Evolutionary conservation across 2,797 vertebrate genomes (phyloP).

Genomic region (Myotis pilosus): DNA sequence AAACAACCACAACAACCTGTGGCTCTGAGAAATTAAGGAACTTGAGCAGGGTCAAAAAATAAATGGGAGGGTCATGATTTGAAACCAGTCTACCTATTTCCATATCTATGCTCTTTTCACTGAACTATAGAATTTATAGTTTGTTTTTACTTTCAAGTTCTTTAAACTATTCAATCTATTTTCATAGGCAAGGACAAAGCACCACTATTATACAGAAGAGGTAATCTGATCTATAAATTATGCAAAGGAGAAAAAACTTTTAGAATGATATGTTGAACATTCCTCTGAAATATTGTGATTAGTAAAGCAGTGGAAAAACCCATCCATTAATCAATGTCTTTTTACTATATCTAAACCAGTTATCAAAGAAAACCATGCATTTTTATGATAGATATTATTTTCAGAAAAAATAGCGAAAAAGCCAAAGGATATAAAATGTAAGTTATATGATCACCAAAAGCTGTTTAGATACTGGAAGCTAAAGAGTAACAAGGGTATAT

Average conservation of each 20-base stretch:
- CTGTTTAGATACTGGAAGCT: neutral
- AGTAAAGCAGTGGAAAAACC: neutral
- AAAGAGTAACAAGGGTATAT: neutral
- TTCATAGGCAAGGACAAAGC: conserved; percentile 12
- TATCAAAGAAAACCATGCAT: neutral
- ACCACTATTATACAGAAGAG: neutral
- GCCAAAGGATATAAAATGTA: conserved; percentile 33
- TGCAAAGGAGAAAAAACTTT: neutral
- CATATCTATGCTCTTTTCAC: neutral
- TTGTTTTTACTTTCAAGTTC: conserved; percentile 28
- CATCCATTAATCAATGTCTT: neutral
- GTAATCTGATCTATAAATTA: conserved; percentile 52
- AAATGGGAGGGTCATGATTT: neutral
- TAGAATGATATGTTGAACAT: neutral
- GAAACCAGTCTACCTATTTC: neutral
- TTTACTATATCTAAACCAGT: neutral
- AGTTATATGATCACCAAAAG: neutral
- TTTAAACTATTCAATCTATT: conserved; percentile 14
- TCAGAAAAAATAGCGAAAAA: conserved; percentile 11
- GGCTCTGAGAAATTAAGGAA: neutral
- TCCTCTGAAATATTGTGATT: conserved; percentile 1
- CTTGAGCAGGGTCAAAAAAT: neutral
- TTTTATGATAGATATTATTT: conserved; percentile 32
- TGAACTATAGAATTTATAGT: neutral
- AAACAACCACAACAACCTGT: neutral